Evolutionary conservation across 2,113 vertebrate species (phyloP), one percentile per base, ranked within the genome.

Genomic region (Anguilla japonica): DNA sequence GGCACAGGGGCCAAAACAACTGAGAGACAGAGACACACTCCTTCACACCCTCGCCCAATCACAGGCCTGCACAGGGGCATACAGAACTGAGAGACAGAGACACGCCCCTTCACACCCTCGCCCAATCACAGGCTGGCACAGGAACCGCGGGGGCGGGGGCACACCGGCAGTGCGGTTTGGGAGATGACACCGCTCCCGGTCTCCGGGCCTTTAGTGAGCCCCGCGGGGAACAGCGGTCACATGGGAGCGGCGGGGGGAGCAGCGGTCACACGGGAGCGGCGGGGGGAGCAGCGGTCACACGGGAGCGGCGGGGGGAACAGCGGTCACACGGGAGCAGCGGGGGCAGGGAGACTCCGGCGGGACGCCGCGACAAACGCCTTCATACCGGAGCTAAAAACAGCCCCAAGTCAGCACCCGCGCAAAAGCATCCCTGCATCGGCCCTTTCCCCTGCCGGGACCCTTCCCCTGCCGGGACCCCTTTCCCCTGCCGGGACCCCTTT

Each of bases 121-220:
- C 34, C 34, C 34, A 34, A 1, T 34, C 34, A 34, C 34, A 1
- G 34, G 0, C 34, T 34, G 34, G 34, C 34, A 34, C 34, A 34
- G 34, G 34, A 34, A 34, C 18, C 20, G 60, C 60, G 14, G 20
- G 60, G 60, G 18, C 5, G 20, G 20, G 15, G 18, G 60, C 60
- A 46, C 43, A 46, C 4, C 43, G 39, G 57, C 83, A 78, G 6
- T 16, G 46, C 79, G 46, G 39, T 67, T 60, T 60, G 60, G 13
- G 40, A 78, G 46, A 41, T 60, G 83, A 63, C 63, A 11, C 8
- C 7, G 78, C 50, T 34, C 78, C 84, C 26, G 39, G 63, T 41
- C 50, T 83, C 29, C 34, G n/a, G 43, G 7, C 39, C 53, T 88
- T 87, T 92, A 93, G 93, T 88, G 89, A 92, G 85, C 84, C 88